Evolutionary conservation across 2,797 vertebrate species (phyloP), one percentile per base, ranked within the genome.

Genomic region (Bufotes viridis): DNA sequence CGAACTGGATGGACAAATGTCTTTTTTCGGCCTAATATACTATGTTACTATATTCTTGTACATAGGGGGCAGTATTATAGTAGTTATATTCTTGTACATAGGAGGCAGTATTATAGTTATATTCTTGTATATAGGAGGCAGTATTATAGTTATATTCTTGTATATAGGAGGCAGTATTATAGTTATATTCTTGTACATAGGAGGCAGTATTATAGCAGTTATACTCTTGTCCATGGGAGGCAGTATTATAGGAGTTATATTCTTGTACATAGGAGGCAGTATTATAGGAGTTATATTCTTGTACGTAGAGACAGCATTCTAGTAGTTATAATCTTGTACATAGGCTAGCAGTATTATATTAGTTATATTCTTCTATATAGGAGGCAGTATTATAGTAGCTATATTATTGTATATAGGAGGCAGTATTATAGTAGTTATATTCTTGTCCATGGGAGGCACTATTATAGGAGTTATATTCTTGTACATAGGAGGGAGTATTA

Each of bases 211-310:
- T 70, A 34, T 70, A 70, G 67, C 34, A 70, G 26, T 70, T 70
- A 70, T 70, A 34, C 34, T 29, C 67, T 34, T 70, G 67, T 70
- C 34, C 15, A 70, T 70, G 34, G 67, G 26, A 12, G 67, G 15
- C 26, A 70, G 67, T 70, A 70, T 70, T 70, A 70, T 70, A 70
- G 67, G 34, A 70, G 67, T 70, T 70, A 70, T 70, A 70, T 70
- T 70, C 67, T 70, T 34, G 26, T 34, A 70, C 15, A 70, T 70
- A 34, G 26, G 26, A 18, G 67, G 26, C 34, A 34, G 34, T 70
- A 70, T 70, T 70, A 70, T 70, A 70, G 67, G 34, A 70, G 26
- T 70, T 70, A 70, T 70, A 70, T 70, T 70, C 67, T 34, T 34
- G 67, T 34, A 70, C 15, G 34, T 70, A 34, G 26, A 18, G 67